Conservation (phyloP, 53 echinoderm and acorn worm genomes). For the Patiria pectinifera region DNA sequence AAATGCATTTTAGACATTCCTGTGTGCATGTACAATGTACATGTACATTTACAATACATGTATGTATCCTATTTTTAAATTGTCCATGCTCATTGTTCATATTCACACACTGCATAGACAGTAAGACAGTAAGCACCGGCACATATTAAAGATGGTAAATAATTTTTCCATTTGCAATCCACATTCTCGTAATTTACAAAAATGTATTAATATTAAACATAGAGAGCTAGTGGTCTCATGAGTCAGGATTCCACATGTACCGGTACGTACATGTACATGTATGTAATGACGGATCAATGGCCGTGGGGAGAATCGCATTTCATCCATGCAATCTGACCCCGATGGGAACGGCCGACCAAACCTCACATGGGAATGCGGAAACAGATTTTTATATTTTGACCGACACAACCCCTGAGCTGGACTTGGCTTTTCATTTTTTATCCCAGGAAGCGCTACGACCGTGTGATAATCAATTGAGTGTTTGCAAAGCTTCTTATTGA, state of each 20-base stretch:
- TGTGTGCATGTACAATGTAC: not conserved
- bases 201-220: too few species aligned
- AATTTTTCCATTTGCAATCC: too few species aligned
- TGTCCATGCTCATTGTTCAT: too few species aligned
- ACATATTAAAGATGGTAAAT: too few species aligned
- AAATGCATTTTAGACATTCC: too few species aligned
- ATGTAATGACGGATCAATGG: not conserved
- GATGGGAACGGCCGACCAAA: not conserved
- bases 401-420: not conserved
- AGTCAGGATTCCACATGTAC: not conserved
- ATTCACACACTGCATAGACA: too few species aligned
- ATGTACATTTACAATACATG: not conserved
- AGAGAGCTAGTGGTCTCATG: not conserved
- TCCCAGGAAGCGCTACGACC: not conserved
- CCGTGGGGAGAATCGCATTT: not conserved
- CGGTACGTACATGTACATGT: too few species aligned
- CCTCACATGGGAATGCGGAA: not conserved
- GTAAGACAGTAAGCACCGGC: too few species aligned
- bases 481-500: not conserved
- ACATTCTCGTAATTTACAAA: too few species aligned
- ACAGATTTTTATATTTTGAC: not conserved
- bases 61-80: too few species aligned
- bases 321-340: slow-evolving; percentile 4
- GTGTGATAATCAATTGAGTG: not conserved
- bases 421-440: not conserved